phyloP scores from a whole-genome alignment of 2,113 vertebrate species.

The Macquaria ambigua region DNA sequence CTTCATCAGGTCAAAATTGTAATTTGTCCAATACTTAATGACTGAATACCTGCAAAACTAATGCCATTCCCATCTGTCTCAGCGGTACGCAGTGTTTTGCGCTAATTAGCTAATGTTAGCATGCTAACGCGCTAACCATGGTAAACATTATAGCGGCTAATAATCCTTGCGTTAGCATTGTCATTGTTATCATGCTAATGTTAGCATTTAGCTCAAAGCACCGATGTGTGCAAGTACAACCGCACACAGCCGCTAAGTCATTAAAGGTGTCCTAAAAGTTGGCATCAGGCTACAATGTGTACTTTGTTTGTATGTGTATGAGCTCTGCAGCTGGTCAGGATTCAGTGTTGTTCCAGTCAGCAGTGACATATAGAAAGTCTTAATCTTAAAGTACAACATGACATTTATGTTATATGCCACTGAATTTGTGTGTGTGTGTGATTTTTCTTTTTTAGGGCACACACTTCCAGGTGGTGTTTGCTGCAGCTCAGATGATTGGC shows the following conservation, averaged over 20 bases:
- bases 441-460: slow-evolving; percentile 79
- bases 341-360: not conserved
- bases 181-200: not conserved
- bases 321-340: not conserved
- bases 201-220: not conserved
- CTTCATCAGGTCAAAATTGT: no score
- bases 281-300: no score
- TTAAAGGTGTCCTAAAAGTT: not conserved
- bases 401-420: not conserved
- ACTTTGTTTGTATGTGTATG: not conserved
- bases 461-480: slow-evolving; percentile 93
- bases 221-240: no score
- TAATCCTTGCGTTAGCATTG: no score
- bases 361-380: not conserved
- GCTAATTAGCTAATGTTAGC: no score
- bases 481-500: slow-evolving; percentile 92
- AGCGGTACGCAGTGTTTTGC: no score
- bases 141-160: no score
- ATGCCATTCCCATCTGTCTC: no score
- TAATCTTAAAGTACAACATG: not conserved
- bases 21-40: no score
- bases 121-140: no score
- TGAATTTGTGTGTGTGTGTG: not conserved
- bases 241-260: no score
- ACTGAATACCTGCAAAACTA: no score